Evolutionary conservation across 2,797 vertebrate species (phyloP).

Genomic region (Botia almorhae): DNA sequence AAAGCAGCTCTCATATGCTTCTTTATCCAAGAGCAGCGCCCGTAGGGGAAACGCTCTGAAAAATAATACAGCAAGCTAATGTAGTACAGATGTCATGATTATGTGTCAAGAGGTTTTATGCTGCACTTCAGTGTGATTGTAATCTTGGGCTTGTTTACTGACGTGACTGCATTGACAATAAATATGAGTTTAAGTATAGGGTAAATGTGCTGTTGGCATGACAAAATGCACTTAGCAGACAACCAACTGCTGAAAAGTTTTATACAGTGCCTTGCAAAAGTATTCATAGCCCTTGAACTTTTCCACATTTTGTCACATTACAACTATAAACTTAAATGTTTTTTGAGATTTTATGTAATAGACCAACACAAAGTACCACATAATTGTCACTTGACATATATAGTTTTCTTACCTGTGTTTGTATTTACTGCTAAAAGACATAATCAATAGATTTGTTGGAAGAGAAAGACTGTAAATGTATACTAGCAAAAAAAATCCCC

Average conservation of each 20-base stretch:
- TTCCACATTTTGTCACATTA: no score
- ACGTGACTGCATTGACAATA: not conserved
- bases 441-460: no score
- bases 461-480: no score
- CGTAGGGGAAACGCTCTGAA: not conserved
- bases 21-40: not conserved
- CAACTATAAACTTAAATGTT: no score
- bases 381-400: not conserved
- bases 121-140: not conserved
- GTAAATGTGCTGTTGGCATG: slow-evolving; percentile 3
- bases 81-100: not conserved
- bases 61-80: not conserved
- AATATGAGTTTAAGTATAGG: not conserved
- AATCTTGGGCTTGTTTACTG: not conserved
- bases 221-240: slow-evolving; percentile 13
- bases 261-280: no score
- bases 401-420: not conserved
- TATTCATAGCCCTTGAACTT: no score
- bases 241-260: slow-evolving; percentile 3
- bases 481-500: no score
- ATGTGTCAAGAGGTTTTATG: slow-evolving; percentile 19
- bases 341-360: no score
- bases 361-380: no score
- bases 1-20: slow-evolving; percentile 5
- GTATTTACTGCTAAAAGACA: no score